Percentiles rank a stretch among this genome's conserved stretches.
phyloP scores from a whole-genome alignment of 1,140 invertebrate genomes.

The Nomia melanderi region DNA sequence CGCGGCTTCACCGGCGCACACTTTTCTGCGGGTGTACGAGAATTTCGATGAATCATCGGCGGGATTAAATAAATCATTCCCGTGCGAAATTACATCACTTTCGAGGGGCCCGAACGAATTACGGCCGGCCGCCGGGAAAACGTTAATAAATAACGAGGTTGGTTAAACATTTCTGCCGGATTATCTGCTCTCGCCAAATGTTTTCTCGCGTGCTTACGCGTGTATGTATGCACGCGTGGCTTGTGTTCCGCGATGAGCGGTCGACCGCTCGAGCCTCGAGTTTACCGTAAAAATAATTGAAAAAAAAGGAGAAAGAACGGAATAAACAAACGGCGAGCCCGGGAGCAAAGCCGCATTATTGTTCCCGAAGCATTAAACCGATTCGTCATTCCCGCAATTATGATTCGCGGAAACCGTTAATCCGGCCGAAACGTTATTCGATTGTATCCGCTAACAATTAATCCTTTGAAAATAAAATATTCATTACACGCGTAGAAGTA shows the following conservation, averaged over 20 bases:
- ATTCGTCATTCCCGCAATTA: background rate
- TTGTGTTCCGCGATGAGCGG: background rate
- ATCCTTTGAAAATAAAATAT: no score
- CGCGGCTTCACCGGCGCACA: background rate
- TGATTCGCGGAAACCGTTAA: no score
- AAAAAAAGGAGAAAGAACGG: background rate
- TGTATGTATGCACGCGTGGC: background rate
- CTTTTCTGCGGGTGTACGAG: background rate
- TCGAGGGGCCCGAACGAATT: conserved; percentile 9
- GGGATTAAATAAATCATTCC: conserved; percentile 34
- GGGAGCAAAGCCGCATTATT: no score
- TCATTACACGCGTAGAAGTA: no score
- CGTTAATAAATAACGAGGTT: conserved; percentile 36
- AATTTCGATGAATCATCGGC: conserved; percentile 27
- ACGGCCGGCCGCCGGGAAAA: background rate
- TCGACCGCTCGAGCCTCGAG: background rate
- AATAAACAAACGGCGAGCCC: no score
- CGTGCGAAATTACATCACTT: conserved; percentile 35
- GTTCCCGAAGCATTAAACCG: background rate
- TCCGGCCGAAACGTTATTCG: no score
- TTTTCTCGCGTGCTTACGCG: background rate
- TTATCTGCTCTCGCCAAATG: conserved; percentile 2
- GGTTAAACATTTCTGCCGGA: conserved; percentile 31
- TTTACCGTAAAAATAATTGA: background rate
- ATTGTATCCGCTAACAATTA: no score